These are phyloP conservation scores for Eira barbara DNA, from an alignment of 2,113 vertebrate species.

Conservation along the genomic window DNA sequence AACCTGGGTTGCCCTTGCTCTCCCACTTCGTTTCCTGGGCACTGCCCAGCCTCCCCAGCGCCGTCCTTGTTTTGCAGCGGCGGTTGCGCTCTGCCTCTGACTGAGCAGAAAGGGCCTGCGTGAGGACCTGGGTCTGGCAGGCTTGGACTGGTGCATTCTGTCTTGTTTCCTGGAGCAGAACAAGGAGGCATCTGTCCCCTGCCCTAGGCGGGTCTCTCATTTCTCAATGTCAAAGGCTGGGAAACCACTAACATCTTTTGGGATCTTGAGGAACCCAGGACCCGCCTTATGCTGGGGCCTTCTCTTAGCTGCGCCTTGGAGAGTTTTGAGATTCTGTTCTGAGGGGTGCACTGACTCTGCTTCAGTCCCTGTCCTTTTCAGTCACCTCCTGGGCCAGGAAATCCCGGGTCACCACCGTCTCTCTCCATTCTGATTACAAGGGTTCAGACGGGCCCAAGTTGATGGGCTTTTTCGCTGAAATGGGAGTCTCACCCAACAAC, in stretches of 20 bases:
- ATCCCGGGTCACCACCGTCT: background rate
- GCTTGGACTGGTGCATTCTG: background rate
- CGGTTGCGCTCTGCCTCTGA: background rate
- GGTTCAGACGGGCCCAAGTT: rapidly evolving
- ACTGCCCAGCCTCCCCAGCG: background rate
- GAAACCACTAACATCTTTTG: background rate
- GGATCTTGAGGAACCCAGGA: background rate
- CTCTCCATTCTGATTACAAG: background rate
- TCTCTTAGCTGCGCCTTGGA: background rate
- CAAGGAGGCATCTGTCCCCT: background rate
- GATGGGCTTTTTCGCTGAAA: background rate
- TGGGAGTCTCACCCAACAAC: background rate
- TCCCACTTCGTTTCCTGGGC: background rate
- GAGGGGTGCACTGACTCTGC: background rate
- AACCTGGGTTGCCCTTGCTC: background rate
- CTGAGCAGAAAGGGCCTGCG: rapidly evolving
- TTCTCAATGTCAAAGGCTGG: background rate
- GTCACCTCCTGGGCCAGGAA: background rate
- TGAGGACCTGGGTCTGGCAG: background rate
- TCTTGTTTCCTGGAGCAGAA: background rate
- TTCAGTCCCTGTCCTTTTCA: background rate
- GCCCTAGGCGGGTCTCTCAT: background rate
- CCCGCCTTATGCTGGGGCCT: background rate
- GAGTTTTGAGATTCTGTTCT: background rate
- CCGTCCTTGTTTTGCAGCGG: background rate